A percentile compares a stretch with the other conserved stretches of the same genome.
Conservation (phyloP, 2,888 invertebrate species). For the Caenorhabditis sulstoni region DNA sequence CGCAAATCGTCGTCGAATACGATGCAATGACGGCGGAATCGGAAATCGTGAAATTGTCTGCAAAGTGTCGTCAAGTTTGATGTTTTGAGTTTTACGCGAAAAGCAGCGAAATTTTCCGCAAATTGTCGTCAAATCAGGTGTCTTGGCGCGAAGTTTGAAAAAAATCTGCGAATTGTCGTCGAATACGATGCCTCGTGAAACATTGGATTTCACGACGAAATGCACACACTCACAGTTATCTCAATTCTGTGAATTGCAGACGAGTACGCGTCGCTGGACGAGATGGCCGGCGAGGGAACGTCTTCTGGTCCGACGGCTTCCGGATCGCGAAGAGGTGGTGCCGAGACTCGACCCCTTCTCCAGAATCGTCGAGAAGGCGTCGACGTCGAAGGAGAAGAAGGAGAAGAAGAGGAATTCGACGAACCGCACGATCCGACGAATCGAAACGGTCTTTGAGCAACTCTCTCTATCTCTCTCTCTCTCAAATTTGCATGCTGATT, state of each 20-base stretch:
- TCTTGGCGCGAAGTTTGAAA: not conserved
- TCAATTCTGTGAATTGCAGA: slow-evolving; percentile 58
- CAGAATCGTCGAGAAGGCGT: not conserved
- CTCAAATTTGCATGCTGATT: too few relatives aligned
- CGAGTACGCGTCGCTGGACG: slow-evolving; percentile 70
- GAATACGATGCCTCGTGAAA: too few relatives aligned
- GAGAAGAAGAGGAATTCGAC: slow-evolving; percentile 38
- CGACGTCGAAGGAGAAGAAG: not conserved
- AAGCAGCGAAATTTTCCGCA: too few relatives aligned
- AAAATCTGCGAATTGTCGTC: not conserved
- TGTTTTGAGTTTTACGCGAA: too few relatives aligned
- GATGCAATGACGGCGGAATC: slow-evolving; percentile 1
- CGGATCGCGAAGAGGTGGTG: slow-evolving; percentile 5
- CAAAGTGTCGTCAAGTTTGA: not conserved
- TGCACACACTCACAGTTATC: too few relatives aligned
- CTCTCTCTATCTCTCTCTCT: too few relatives aligned
- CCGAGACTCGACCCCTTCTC: slow-evolving; percentile 5
- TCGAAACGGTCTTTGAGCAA: not conserved
- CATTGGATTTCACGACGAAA: too few relatives aligned
- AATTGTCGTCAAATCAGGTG: too few relatives aligned
- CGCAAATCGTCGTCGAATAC: too few relatives aligned
- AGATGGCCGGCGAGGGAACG: slow-evolving; percentile 48
- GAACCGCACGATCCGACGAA: slow-evolving; percentile 39
- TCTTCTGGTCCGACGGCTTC: slow-evolving; percentile 19
- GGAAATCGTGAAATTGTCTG: slow-evolving; percentile 15